Evolutionary conservation across 2,888 invertebrate genomes (phyloP), one percentile per base, ranked within the genome.

Genomic region (Pherbina coryleti): DNA sequence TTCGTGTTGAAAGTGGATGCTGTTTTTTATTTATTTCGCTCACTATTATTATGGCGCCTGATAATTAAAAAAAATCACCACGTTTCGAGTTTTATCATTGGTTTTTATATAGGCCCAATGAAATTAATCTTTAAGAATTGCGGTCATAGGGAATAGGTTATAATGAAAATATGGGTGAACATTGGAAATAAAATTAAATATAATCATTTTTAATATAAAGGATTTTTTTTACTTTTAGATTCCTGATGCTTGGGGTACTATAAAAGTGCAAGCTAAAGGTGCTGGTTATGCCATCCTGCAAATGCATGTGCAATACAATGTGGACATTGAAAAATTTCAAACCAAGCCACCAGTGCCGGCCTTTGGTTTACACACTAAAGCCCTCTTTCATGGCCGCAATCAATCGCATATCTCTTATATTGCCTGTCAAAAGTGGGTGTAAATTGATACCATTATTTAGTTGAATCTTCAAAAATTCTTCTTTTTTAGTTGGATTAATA

Each of bases 251-350:
- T 98, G 96, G 95, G 98, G 98, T 85, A 97, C 96, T 0, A 96
- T 98, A 53, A 95, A 96, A 90, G 96, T 98, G 66, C 94, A 96
- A 83, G 97, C 96, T 0, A 95, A 94, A 87, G 98, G 98, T 81
- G 95, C 96, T 3, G 98, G 98, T n/a, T 96, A 95, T 90, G 97
- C 98, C 4, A 94, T 98, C 84, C 92, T 98, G 82, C 98, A 98
- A 91, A 94, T 98, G 94, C 94, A 95, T 51, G 96, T 96, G 34
- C 95, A 96, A 88, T 97, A 97, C 91, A 97, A 97, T 90, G 96
- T 97, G 72, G 97, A 97, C 89, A 93, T 94, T 83, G 92, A 92
- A 74, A 93, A 93, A 87, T 96, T 95, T 92, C 95, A 96, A 90
- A 97, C 96, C 0, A 91, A 92, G 83, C 97, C 97, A 55, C 97